Evolutionary conservation across 2,888 invertebrate genomes (phyloP), one percentile per base, ranked within the genome.

Genomic region (Papilio demoleus): DNA sequence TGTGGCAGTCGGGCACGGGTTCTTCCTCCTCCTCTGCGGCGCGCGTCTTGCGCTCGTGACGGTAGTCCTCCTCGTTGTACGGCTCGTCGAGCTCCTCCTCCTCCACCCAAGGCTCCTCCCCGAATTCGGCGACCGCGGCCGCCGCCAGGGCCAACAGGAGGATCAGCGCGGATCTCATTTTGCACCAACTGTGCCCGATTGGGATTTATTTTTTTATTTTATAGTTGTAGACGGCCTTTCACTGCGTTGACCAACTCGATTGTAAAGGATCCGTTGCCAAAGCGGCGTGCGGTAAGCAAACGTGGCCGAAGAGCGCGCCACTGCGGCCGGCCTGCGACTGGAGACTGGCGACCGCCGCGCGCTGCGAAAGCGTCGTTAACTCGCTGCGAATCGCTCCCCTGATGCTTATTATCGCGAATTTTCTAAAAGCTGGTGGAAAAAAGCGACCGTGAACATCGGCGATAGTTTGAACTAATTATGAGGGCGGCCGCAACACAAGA

Each of bases 351-450:
- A 50, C 27, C 27, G 50, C 73, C 74, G 73, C 69, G 70, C 72
- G 72, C 79, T 78, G 84, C 88, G 89, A 89, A 89, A 90, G 88
- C 89, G 89, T 87, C 75, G 78, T 74, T 77, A 83, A 85, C 79
- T 77, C 84, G 81, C 74, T 72, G 73, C 83, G 75, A 86, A 38
- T 50, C 53, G 86, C 88, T 80, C 75, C 73, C 78, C 77, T 77
- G 71, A 74, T 73, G 81, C 82, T 86, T 84, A 82, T 86, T 81
- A 84, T 85, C 77, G 84, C 82, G 82, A 85, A 82, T 86, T 85
- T 86, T 84, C 83, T 76, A 79, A 73, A 71, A 79, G 83, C 78
- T 56, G 5, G 31, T 56, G 8, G 85, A 88, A 87, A 88, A 87
- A 83, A 77, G 58, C 79, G 82, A 77, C 88, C 87, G 86, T 88